Evolutionary conservation across 2,113 vertebrate species (phyloP), one percentile per base, ranked within the genome.

Genomic region (Rhea pennata): DNA sequence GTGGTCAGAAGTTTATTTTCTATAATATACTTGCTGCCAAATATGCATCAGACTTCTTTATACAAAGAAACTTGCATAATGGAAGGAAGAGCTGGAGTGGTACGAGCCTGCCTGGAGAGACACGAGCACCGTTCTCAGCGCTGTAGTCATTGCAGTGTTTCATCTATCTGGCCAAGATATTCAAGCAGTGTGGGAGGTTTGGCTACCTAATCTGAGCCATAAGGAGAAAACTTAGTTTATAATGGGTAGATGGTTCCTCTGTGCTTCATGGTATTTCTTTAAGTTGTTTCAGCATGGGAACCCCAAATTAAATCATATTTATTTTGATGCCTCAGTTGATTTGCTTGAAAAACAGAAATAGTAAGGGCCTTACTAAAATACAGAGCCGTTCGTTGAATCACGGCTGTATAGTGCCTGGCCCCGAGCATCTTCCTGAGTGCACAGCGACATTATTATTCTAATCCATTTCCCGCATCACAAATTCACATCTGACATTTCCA

Each of bases 401-500:
- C 48, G 53, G 81, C 59, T 51, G 27, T 73, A 9, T 21, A 21
- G 36, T 27, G 76, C 36, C 70, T 82, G 65, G 44, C 62, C 69
- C 64, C 39, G 51, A 54, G 26, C 8, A 1, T 70, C 44, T 53
- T 69, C 23, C 72, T 15, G 31, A 78, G 20, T 29, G 40, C 24
- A 40, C 56, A 84, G 69, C 58, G 24, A 54, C n/a, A 19, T 71
- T 75, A 64, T 80, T 79, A 62, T 85, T 87, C 74, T 62, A 71
- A 67, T 44, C 1, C 1, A 75, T 81, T 87, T 72, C 72, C 44
- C 74, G 72, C 70, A 95, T 85, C 91, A 84, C 72, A 90, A 59
- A 91, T 88, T 85, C 53, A 23, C 84, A 81, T 73, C 61, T 92
- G 83, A 73, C 78, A 81, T 93, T 73, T 95, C 65, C 44, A 39